Percentiles rank a stretch among this genome's conserved stretches.
These are phyloP conservation scores for Iselma pallidipennis DNA, from an alignment of 2,888 invertebrate species.

Conservation along the genomic window DNA sequence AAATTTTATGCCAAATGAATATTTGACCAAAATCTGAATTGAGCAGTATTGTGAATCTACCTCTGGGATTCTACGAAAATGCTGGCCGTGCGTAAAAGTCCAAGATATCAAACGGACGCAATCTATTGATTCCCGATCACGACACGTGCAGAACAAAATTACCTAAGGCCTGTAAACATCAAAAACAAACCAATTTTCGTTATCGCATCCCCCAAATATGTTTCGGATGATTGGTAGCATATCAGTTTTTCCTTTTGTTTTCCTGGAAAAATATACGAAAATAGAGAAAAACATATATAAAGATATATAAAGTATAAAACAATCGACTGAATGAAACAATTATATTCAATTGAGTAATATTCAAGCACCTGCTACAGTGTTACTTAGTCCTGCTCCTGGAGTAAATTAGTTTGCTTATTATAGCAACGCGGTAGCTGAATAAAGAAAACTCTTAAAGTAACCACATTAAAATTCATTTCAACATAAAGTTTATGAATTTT, in stretches of 20 bases:
- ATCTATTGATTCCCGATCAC: constrained; percentile 40
- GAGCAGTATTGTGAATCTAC: constrained; percentile 25
- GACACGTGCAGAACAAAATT: constrained; percentile 38
- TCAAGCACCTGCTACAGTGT: constrained; percentile 18
- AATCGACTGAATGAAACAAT: neutral
- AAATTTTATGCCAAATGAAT: too few species aligned
- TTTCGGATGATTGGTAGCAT: constrained; percentile 13
- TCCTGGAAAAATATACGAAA: neutral
- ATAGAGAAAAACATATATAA: neutral
- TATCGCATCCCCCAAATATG: constrained; percentile 27
- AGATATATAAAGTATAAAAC: neutral
- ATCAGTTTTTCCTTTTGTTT: neutral
- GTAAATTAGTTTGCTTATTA: constrained; percentile 5
- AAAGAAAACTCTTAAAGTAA: constrained; percentile 18
- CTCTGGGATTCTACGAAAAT: constrained; percentile 30
- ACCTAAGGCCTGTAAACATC: constrained; percentile 39
- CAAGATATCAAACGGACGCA: constrained; percentile 36
- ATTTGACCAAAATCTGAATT: too few species aligned
- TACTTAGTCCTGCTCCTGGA: constrained; percentile 5
- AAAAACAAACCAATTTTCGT: constrained; percentile 39
- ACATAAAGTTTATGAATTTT: constrained; percentile 23
- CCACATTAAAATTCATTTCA: constrained; percentile 26
- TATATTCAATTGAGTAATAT: neutral
- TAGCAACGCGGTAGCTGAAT: neutral
- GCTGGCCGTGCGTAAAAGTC: constrained; percentile 34